These are phyloP conservation scores for Vollenhovia emeryi DNA, from an alignment of 1,140 invertebrate species.

Conservation along the genomic window DNA sequence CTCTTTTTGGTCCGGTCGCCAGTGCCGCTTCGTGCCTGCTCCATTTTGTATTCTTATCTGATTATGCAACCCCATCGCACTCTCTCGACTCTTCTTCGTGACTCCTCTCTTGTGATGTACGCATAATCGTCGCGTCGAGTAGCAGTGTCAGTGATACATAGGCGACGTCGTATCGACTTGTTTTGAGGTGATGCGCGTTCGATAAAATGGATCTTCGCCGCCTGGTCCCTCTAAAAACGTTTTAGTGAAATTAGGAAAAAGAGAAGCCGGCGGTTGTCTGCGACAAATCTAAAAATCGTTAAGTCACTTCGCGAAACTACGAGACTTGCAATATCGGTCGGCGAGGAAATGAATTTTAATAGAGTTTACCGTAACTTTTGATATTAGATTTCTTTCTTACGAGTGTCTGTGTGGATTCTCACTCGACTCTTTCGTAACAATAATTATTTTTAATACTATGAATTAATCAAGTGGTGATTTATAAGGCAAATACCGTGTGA, in stretches of 20 bases:
- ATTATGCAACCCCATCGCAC: slow-evolving; percentile 47
- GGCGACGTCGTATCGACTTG: neutral
- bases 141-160: slow-evolving; percentile 19
- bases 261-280: slow-evolving; percentile 22
- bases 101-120: slow-evolving; percentile 9
- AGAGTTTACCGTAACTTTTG: neutral
- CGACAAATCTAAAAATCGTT: neutral
- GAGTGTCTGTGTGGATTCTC: neutral
- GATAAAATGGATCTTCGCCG: slow-evolving; percentile 2
- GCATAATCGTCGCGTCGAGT: slow-evolving; percentile 22
- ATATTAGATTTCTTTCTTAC: neutral
- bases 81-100: slow-evolving; percentile 28
- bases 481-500: neutral
- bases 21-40: slow-evolving; percentile 26
- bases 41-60: slow-evolving; percentile 56
- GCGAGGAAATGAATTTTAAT: neutral
- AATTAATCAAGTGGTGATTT: neutral
- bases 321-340: neutral
- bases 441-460: neutral
- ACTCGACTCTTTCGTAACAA: neutral
- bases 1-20: slow-evolving; percentile 37
- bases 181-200: slow-evolving; percentile 19
- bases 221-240: neutral
- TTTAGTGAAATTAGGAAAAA: slow-evolving; percentile 7
- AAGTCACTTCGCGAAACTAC: neutral